Conservation (phyloP, 2,797 vertebrate species). For the Anas acuta region DNA sequence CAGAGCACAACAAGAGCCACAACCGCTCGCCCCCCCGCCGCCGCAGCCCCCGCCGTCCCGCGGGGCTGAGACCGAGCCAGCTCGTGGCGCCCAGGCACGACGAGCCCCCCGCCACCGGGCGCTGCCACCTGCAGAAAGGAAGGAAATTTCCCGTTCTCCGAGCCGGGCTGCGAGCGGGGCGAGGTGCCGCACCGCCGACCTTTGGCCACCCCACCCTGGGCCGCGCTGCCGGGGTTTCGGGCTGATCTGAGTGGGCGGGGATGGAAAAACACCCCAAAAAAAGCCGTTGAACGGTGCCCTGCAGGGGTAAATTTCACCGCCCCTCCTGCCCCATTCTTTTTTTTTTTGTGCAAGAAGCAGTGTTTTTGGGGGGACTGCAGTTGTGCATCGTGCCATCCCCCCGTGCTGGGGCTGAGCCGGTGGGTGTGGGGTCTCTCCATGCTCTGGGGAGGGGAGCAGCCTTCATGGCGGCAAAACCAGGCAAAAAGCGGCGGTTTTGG, state of each 20-base stretch:
- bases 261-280: background rate
- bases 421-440: background rate
- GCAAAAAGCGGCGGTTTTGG: accelerated
- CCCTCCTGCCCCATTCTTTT: background rate
- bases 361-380: background rate
- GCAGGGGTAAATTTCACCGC: background rate
- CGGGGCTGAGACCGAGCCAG: background rate
- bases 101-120: background rate
- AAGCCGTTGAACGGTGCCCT: background rate
- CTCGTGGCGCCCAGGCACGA: background rate
- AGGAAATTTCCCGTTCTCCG: background rate
- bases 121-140: background rate
- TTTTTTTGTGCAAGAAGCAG: background rate
- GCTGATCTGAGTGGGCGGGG: background rate
- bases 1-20: conserved; percentile 82
- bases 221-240: background rate
- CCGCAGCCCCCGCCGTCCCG: background rate
- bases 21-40: background rate
- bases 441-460: background rate
- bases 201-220: conserved; percentile 55
- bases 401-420: accelerated
- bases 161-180: background rate
- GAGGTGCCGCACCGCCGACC: background rate
- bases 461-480: too few relatives aligned
- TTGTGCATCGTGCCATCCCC: accelerated